Evolutionary conservation across 1,140 invertebrate genomes (phyloP).

Genomic region (Bacillus rossius): DNA sequence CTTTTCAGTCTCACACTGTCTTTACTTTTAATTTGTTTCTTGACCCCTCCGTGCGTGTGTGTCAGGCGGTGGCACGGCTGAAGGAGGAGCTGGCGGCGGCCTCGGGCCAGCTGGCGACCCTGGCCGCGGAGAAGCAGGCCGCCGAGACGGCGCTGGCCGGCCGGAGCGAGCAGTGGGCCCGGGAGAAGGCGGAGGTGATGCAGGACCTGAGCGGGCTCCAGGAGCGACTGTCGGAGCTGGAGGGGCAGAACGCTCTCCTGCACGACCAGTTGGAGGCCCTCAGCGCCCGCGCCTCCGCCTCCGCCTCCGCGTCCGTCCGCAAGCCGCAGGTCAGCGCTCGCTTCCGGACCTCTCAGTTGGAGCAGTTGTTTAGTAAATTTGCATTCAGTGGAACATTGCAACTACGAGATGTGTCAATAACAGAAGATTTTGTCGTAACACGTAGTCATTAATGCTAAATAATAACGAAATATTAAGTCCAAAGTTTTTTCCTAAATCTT

Average conservation of each 20-base stretch:
- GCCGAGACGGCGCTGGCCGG: constrained; percentile 45
- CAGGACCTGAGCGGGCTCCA: constrained; percentile 62
- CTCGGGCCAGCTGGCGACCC: constrained; percentile 47
- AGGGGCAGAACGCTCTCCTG: constrained; percentile 67
- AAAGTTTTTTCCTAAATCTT: too few species aligned
- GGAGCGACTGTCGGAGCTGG: constrained; percentile 60
- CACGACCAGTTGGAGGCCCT: constrained; percentile 81
- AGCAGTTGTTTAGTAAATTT: too few species aligned
- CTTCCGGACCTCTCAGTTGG: background rate
- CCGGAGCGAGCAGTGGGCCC: constrained; percentile 53
- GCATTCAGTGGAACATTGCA: too few species aligned
- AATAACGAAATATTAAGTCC: too few species aligned
- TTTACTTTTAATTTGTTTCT: too few species aligned
- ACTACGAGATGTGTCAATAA: too few species aligned
- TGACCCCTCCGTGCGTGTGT: too few species aligned
- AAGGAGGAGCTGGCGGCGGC: constrained; percentile 57
- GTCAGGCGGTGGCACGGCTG: constrained; percentile 58
- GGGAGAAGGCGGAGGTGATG: constrained; percentile 57
- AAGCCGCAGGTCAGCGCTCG: constrained; percentile 42
- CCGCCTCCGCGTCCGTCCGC: too few species aligned
- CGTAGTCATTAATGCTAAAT: too few species aligned
- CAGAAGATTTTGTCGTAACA: too few species aligned
- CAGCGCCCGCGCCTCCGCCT: constrained; percentile 65
- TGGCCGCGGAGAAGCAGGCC: constrained; percentile 50
- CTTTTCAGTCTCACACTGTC: too few species aligned